Percentiles rank a stretch among this genome's conserved stretches.
phyloP scores from a whole-genome alignment of 2,888 invertebrate genomes.

The Carpatolechia fugitivella region DNA sequence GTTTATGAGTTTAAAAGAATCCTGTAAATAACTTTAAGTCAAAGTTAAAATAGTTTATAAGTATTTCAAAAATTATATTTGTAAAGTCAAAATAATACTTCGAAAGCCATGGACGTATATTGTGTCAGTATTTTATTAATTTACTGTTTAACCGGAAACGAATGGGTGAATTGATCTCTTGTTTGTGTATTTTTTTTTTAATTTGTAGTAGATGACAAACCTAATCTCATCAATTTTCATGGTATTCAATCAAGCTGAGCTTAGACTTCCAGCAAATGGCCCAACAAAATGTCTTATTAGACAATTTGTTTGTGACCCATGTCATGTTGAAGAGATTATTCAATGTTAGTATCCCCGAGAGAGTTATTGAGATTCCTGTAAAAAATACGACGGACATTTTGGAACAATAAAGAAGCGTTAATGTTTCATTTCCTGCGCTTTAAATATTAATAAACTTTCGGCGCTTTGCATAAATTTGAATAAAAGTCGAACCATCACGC shows the following conservation, averaged over 20 bases:
- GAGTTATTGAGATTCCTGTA: not conserved
- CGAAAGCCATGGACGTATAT: too few species aligned
- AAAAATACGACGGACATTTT: not conserved
- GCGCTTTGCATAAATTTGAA: constrained; percentile 43
- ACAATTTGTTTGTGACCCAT: not conserved
- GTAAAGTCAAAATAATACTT: too few species aligned
- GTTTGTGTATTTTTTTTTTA: too few species aligned
- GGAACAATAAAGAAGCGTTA: not conserved
- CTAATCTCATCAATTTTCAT: not conserved
- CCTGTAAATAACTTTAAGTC: too few species aligned
- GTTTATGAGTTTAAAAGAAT: too few species aligned
- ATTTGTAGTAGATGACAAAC: too few species aligned
- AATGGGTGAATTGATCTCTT: too few species aligned
- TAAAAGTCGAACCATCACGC: constrained; percentile 33
- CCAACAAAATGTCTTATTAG: not conserved
- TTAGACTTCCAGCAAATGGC: not conserved
- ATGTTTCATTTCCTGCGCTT: not conserved
- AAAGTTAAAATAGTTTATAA: too few species aligned
- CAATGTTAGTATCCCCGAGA: not conserved
- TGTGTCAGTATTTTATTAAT: too few species aligned
- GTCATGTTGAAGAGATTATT: not conserved
- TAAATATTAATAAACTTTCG: constrained; percentile 24
- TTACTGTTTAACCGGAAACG: too few species aligned
- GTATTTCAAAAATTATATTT: too few species aligned
- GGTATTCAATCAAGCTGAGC: not conserved